phyloP scores from a whole-genome alignment of 1,140 invertebrate species.

The Odontomachus brunneus region DNA sequence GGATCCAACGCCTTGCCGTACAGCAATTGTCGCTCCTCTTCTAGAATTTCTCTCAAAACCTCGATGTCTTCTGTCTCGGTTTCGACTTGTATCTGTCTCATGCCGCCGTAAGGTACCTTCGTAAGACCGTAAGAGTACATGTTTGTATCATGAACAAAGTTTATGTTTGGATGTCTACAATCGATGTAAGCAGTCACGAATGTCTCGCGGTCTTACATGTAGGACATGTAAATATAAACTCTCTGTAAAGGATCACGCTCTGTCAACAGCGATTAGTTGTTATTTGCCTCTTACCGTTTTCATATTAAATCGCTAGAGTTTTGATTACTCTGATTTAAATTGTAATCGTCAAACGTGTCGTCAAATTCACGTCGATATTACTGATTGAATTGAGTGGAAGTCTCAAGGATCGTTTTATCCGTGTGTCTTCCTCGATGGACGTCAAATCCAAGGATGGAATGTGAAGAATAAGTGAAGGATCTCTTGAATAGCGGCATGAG shows the following conservation, averaged over 20 bases:
- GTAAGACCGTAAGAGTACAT: conserved; percentile 11
- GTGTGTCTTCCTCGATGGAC: conserved; percentile 57
- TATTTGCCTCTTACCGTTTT: too few species aligned
- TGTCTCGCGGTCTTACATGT: too few species aligned
- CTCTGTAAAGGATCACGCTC: too few species aligned
- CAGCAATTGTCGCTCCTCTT: conserved; percentile 79
- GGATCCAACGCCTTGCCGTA: conserved; percentile 82
- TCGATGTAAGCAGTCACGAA: too few species aligned
- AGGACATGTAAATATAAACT: too few species aligned
- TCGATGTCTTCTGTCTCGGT: conserved; percentile 50
- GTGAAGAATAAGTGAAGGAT: conserved; percentile 42
- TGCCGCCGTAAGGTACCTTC: conserved; percentile 75
- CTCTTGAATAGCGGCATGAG: not conserved
- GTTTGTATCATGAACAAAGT: too few species aligned
- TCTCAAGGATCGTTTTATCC: not conserved
- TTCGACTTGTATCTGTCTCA: conserved; percentile 2
- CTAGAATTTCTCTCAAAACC: conserved; percentile 62
- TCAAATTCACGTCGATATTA: too few species aligned
- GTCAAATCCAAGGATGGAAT: conserved; percentile 46
- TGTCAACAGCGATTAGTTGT: too few species aligned
- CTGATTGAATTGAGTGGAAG: not conserved
- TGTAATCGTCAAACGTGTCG: too few species aligned
- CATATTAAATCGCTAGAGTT: not conserved
- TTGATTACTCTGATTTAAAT: not conserved
- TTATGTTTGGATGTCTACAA: too few species aligned